Evolutionary conservation across 2,888 invertebrate genomes (phyloP).

Genomic region (Plusia festucae): DNA sequence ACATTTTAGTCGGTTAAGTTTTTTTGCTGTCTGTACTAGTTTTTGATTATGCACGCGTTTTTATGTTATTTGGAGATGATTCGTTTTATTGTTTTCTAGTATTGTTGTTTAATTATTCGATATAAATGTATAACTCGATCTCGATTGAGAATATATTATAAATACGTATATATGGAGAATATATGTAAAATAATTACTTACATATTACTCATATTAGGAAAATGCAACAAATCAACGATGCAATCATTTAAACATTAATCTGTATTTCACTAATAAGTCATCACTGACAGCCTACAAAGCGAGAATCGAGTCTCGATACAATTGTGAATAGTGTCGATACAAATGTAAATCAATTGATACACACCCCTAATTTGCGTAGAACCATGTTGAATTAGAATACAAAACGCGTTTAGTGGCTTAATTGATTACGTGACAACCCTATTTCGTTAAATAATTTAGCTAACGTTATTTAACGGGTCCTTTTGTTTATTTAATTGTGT

Average conservation of each 20-base stretch:
- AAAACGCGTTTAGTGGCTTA: conserved; percentile 36
- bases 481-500: conserved; percentile 8
- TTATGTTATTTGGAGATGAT: not conserved
- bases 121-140: too few relatives aligned
- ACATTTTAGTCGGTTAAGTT: not conserved
- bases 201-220: too few relatives aligned
- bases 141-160: too few relatives aligned
- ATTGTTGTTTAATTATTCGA: too few relatives aligned
- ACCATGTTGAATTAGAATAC: conserved; percentile 52
- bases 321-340: conserved; percentile 61
- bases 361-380: conserved; percentile 56
- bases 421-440: conserved; percentile 27
- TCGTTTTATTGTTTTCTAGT: not conserved
- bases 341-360: conserved; percentile 60
- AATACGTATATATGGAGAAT: too few relatives aligned
- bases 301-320: conserved; percentile 62
- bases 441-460: conserved; percentile 13
- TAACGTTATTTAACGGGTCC: conserved; percentile 5
- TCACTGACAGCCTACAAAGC: conserved; percentile 52
- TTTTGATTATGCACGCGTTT: conserved; percentile 12
- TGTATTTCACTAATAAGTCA: conserved; percentile 36
- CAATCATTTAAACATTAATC: too few relatives aligned
- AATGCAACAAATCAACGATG: too few relatives aligned
- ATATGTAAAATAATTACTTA: too few relatives aligned
- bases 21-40: not conserved